Evolutionary conservation across 2,113 vertebrate genomes (phyloP), one percentile per base, ranked within the genome.

Genomic region (Percopsis transmontana): DNA sequence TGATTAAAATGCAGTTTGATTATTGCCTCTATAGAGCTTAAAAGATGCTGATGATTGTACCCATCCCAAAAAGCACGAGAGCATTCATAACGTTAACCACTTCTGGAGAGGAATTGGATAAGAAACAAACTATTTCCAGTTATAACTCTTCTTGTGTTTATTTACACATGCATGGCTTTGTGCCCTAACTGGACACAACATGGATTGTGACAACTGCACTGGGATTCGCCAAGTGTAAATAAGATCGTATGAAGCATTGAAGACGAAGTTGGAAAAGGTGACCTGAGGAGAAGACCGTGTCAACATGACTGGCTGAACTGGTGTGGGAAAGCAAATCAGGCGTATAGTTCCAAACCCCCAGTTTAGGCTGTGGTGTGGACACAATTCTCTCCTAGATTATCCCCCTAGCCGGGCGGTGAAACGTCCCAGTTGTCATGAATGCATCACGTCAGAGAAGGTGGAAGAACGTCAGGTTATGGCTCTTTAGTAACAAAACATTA

Each of bases 401-500:
- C 53, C 61, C 67, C 53, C 48, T 44, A 69, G 61, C 70, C 58
- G 60, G 10, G 5, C 72, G 71, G 48, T 63, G 11, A 74, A 60
- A 62, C 68, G 7, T 56, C 27, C 15, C 50, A 65, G 56, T 63
- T 61, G 68, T 51, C 50, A 60, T 42, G 51, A 72, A 79, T 20
- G 57, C 63, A 65, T 45, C 58, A 44, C 40, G 40, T 52, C 45
- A 58, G 58, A 72, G 62, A 33, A 33, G 27, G 45, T 58, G 33
- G n/a, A 85, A 91, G 89, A 90, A 89, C 82, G 70, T 87, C 73
- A 72, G 58, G 70, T 68, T 91, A 92, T 90, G 93, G 93, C 92
- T 94, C 94, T 91, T 69, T 90, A 90, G 84, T 82, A 91, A 94
- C 90, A 88, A 86, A 64, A 84, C 90, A 90, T 86, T 88, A 90